These are phyloP conservation scores for Clanis bilineata DNA, from an alignment of 2,888 invertebrate genomes.

Conservation along the genomic window DNA sequence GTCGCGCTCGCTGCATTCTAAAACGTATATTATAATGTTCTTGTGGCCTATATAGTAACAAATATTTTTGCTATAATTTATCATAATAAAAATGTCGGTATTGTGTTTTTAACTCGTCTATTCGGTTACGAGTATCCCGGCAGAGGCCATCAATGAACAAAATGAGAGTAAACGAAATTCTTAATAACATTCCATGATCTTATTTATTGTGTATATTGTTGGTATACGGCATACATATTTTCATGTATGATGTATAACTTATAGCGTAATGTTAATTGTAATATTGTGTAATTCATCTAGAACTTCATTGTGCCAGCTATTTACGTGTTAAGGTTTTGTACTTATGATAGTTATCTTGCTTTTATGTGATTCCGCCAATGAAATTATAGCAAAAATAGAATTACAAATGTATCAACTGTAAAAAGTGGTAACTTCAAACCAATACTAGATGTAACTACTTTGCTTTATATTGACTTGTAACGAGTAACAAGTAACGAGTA, in stretches of 20 bases:
- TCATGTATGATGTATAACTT: conserved; percentile 68
- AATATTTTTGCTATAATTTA: conserved; percentile 82
- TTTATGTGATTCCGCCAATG: conserved; percentile 49
- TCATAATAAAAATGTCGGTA: conserved; percentile 62
- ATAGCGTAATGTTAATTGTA: conserved; percentile 65
- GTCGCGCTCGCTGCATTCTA: conserved; percentile 20
- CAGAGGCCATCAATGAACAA: conserved; percentile 46
- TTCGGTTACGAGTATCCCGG: conserved; percentile 54
- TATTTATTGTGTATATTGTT: conserved; percentile 81
- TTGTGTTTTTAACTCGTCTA: conserved; percentile 59
- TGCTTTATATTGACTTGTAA: conserved; percentile 41
- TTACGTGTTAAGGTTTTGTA: conserved; percentile 77
- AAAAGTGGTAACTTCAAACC: conserved; percentile 67
- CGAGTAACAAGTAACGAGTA: conserved; percentile 48
- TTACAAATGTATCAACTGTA: conserved; percentile 44
- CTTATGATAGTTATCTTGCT: conserved; percentile 76
- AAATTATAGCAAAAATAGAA: conserved; percentile 77
- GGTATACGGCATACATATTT: conserved; percentile 74
- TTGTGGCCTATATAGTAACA: conserved; percentile 62
- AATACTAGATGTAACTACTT: conserved; percentile 40
- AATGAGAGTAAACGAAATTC: conserved; percentile 53
- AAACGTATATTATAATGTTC: conserved; percentile 37
- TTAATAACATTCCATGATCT: conserved; percentile 80
- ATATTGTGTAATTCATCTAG: conserved; percentile 72
- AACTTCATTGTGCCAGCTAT: conserved; percentile 81